Conservation (phyloP, 1,140 invertebrate genomes). For the Scaptomyza hsui region DNA sequence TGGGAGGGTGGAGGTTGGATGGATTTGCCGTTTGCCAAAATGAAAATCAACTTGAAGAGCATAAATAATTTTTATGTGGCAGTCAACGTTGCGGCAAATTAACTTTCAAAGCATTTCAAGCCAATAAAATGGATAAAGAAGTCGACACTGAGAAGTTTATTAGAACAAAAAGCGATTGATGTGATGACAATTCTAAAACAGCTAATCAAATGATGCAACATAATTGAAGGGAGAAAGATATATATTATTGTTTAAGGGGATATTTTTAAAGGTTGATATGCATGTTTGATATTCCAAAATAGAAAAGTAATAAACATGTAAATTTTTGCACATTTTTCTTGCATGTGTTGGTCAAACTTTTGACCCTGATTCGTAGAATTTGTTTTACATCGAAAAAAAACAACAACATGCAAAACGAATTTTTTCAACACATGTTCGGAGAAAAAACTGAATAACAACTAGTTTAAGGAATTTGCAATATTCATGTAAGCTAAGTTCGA, state of each 20-base stretch:
- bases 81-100: slow-evolving; percentile 52
- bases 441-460: too few species aligned
- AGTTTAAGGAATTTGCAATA: too few species aligned
- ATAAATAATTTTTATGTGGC: slow-evolving; percentile 54
- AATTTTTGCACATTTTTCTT: neutral
- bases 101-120: slow-evolving; percentile 34
- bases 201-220: slow-evolving; percentile 21
- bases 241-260: too few species aligned
- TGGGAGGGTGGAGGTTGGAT: too few species aligned
- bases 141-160: slow-evolving; percentile 18
- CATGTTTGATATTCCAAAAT: neutral
- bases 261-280: neutral
- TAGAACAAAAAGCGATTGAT: slow-evolving; percentile 48
- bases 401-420: too few species aligned
- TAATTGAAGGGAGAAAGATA: too few species aligned
- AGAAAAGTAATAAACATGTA: neutral
- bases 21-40: slow-evolving; percentile 13
- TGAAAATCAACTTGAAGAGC: slow-evolving; percentile 34
- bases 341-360: neutral
- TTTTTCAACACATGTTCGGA: too few species aligned
- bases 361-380: neutral
- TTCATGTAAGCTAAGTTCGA: too few species aligned
- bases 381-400: too few species aligned
- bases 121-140: slow-evolving; percentile 29
- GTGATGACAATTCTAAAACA: slow-evolving; percentile 26